Evolutionary conservation across 2,113 vertebrate genomes (phyloP).

Genomic region (Murina feae): DNA sequence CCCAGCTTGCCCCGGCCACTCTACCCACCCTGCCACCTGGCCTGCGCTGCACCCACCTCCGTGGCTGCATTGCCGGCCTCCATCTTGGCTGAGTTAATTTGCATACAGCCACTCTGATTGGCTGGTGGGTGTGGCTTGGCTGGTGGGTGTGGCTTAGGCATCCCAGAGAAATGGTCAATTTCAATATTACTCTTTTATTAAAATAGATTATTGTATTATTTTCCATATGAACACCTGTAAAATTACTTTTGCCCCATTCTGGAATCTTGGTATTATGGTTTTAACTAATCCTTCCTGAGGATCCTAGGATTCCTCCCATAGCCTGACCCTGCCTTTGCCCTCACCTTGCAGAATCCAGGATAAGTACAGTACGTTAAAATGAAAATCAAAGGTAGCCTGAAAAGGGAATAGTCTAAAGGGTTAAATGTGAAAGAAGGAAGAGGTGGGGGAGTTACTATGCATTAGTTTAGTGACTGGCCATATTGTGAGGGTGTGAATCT

Average conservation of each 20-base stretch:
- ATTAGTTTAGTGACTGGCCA: neutral
- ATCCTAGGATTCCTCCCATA: neutral
- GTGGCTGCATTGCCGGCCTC: too few relatives aligned
- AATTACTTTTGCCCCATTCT: neutral
- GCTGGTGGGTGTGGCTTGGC: too few relatives aligned
- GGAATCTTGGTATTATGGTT: neutral
- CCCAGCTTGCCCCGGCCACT: too few relatives aligned
- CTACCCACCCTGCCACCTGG: too few relatives aligned
- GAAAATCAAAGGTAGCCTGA: neutral
- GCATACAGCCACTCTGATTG: too few relatives aligned
- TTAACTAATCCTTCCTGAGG: neutral
- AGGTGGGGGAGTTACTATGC: neutral
- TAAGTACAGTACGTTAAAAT: neutral
- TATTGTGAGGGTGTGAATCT: neutral
- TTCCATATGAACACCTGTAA: neutral
- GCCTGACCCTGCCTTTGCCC: neutral
- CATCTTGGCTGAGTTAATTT: too few relatives aligned
- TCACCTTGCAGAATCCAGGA: neutral
- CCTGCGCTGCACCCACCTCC: too few relatives aligned
- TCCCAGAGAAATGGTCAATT: too few relatives aligned
- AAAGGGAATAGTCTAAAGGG: neutral
- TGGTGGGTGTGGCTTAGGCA: too few relatives aligned
- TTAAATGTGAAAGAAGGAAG: neutral
- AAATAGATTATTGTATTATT: neutral
- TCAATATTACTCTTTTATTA: too few relatives aligned